Conservation (phyloP, 2,113 vertebrate genomes). For the Acanthisitta chloris region DNA sequence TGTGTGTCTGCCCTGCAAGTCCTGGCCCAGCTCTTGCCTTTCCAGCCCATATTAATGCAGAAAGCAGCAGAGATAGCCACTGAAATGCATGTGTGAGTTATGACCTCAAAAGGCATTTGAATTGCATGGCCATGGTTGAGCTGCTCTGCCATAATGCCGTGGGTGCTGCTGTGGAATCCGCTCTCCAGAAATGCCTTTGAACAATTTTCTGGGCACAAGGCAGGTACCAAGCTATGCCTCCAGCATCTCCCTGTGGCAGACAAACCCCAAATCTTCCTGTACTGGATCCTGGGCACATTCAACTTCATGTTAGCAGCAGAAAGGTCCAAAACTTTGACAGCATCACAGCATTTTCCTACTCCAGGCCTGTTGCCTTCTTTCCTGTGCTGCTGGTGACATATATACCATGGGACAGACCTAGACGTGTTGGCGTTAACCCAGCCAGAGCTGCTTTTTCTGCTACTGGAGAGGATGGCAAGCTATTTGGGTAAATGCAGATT, state of each 20-base stretch:
- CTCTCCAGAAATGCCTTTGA: not conserved
- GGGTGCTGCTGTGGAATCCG: not conserved
- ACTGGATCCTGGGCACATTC: not conserved
- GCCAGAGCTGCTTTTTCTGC: not conserved
- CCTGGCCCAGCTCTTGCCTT: not conserved
- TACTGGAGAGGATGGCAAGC: not conserved
- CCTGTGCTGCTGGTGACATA: rapidly evolving
- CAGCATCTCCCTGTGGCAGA: not conserved
- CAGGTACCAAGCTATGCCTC: not conserved
- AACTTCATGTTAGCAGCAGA: not conserved
- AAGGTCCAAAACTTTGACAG: not conserved
- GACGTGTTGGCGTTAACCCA: not conserved
- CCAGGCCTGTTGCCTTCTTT: not conserved
- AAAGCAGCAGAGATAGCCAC: not conserved
- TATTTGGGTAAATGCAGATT: not conserved
- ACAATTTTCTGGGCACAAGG: not conserved
- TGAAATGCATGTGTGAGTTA: rapidly evolving
- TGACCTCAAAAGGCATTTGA: not conserved
- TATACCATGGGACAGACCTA: not conserved
- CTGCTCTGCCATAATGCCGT: rapidly evolving
- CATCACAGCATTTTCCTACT: not conserved
- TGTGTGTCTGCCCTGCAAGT: not conserved
- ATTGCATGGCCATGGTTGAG: not conserved
- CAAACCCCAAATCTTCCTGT: not conserved
- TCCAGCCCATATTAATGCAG: not conserved